phyloP scores from a whole-genome alignment of 2,113 vertebrate genomes.

The Petrocephalus zakoni region DNA sequence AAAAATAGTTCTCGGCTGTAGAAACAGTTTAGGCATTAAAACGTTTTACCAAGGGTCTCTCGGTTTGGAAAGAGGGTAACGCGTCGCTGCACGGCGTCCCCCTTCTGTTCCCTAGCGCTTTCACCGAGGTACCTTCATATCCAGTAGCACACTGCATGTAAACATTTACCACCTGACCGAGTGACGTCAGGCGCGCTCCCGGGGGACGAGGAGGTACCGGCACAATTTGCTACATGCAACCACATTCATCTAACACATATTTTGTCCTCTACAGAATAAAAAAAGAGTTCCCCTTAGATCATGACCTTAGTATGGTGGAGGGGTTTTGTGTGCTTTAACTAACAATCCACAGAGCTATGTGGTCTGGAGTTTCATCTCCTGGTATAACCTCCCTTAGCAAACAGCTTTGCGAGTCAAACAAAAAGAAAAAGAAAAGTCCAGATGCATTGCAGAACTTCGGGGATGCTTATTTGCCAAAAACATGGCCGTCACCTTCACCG shows the following conservation, averaged over 20 bases:
- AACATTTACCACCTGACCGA: constrained; percentile 66
- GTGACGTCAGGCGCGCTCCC: constrained; percentile 57
- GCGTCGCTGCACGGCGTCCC: constrained; percentile 17
- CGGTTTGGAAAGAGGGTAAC: constrained; percentile 14
- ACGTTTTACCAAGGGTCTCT: constrained; percentile 2
- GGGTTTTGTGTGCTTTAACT: background rate
- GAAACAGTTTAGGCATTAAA: background rate
- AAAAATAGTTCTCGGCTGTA: background rate
- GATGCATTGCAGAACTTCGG: constrained; percentile 84
- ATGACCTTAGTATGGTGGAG: background rate
- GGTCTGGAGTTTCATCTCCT: background rate
- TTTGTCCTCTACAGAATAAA: background rate
- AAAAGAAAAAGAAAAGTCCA: constrained; percentile 63
- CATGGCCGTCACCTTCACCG: constrained; percentile 80
- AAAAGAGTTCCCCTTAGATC: background rate
- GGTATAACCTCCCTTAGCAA: background rate
- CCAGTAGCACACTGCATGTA: constrained; percentile 55
- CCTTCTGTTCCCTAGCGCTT: background rate
- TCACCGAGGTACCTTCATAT: background rate
- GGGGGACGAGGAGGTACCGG: constrained; percentile 16
- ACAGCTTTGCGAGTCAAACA: constrained; percentile 24
- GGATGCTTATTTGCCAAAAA: constrained; percentile 75
- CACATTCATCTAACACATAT: background rate
- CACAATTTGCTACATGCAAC: background rate
- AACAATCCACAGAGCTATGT: background rate